Evolutionary conservation across 2,113 vertebrate genomes (phyloP), one percentile per base, ranked within the genome.

Genomic region (Eonycteris spelaea): DNA sequence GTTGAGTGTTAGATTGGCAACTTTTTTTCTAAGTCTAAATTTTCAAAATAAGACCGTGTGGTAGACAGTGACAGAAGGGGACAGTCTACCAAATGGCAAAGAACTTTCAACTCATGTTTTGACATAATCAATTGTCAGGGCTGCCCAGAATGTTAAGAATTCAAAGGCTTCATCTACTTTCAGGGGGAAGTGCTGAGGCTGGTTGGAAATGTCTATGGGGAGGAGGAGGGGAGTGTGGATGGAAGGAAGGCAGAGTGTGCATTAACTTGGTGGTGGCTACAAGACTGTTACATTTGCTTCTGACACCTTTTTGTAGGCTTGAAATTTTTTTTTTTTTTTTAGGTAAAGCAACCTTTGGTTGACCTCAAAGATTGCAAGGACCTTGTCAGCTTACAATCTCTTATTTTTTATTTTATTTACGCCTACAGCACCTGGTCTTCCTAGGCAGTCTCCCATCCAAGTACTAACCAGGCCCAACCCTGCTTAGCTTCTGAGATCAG

Each of bases 141-240:
- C 55, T 85, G 19, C 71, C 57, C 10, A 3, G 22, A 53, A 75
- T 14, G n/a, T 24, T 26, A 35, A 35, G 43, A 53, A 38, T 45
- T 51, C 73, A 53, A 12, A 51, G 14, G n/a, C 48, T 53, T 40
- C 21, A 3, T 38, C 33, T 3, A 35, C 57, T 90, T 51, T 33
- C 7, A 8, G 3, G 28, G 26, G 21, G 48, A 16, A 9, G 82
- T 22, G 24, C 53, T 26, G 67, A 67, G 19, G 26, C 28, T 53
- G 43, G 63, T 1, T 63, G 65, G 18, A 14, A 55, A 11, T 55
- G 33, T n/a, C 73, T 51, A 45, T 0, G 16, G 35, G 19, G 11
- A 14, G 18, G 13, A 1, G 16, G 7, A 11, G 1, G 0, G 65
- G 15, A n/a, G 18, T 3, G 78, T n/a, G 33, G 24, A 43, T n/a